Evolutionary conservation across 2,888 invertebrate genomes (phyloP).

Genomic region (Scrobipalpa atriplicella): DNA sequence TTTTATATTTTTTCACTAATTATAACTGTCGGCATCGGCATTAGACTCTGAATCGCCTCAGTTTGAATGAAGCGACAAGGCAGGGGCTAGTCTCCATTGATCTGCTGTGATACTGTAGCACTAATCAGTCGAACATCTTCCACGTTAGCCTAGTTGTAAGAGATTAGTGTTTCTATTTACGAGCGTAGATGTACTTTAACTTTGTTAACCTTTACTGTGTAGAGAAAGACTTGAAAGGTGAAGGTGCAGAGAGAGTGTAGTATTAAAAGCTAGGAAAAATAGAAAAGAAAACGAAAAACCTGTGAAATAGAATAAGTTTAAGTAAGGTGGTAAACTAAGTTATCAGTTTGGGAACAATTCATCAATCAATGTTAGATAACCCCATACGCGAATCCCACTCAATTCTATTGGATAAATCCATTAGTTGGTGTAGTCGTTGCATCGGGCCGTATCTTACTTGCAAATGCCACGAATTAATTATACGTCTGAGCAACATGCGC

Average conservation of each 20-base stretch:
- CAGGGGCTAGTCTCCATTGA: constrained; percentile 65
- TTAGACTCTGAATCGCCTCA: no score
- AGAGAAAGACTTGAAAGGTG: constrained; percentile 48
- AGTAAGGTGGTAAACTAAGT: not conserved
- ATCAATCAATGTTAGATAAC: not conserved
- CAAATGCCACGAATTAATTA: constrained; percentile 25
- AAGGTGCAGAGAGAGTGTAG: constrained; percentile 41
- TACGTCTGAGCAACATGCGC: not conserved
- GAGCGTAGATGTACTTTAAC: constrained; percentile 67
- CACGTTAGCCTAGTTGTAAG: constrained; percentile 77
- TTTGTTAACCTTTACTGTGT: constrained; percentile 76
- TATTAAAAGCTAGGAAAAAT: constrained; percentile 28
- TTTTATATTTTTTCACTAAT: constrained; percentile 11
- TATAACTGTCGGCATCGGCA: not conserved
- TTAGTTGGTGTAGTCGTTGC: constrained; percentile 14
- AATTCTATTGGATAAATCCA: constrained; percentile 10
- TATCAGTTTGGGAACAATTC: not conserved
- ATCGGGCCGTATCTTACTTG: constrained; percentile 22
- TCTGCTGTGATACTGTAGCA: constrained; percentile 81
- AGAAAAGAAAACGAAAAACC: constrained; percentile 28
- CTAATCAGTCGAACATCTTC: constrained; percentile 75
- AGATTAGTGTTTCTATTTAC: constrained; percentile 76
- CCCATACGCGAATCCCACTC: not conserved
- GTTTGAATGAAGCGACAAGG: constrained; percentile 45
- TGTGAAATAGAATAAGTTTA: constrained; percentile 32